Evolutionary conservation across 2,797 vertebrate genomes (phyloP), one percentile per base, ranked within the genome.

Genomic region (Gadopsis bispinosus): DNA sequence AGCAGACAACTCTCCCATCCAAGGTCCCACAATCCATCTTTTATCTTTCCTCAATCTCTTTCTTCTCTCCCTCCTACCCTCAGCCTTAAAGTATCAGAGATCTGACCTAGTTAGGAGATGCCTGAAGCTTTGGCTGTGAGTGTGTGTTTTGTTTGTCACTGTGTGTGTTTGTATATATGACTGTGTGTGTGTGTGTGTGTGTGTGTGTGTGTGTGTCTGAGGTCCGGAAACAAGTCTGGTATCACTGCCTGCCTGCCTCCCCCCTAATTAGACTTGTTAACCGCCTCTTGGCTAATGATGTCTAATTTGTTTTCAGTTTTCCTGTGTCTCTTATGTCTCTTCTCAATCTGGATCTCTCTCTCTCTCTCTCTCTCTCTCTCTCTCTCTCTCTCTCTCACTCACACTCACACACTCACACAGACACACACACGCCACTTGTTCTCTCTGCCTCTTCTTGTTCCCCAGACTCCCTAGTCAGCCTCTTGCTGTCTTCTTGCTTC

Each of bases 261-360:
- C 80, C 78, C 67, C 87, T 93, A 92, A 92, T 94, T 93, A 93
- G 89, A 88, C 91, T 89, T 87, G 87, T 89, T 91, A 92, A 80
- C 83, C 61, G 76, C 83, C 89, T 92, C 84, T 90, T 73, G 69
- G 89, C 88, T 93, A 93, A 94, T 93, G 90, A 90, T 87, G 91
- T 91, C 89, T 92, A 91, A 94, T 94, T 92, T 93, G 81, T 86
- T 87, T 90, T 74, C 85, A 91, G 80, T 91, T 91, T 92, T 90
- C 79, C 83, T 72, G 77, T 76, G 80, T 91, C 87, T 92, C 89
- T 86, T 79, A 69, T 84, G 85, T 83, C 64, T 87, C 73, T 65
- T 85, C 84, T 88, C 88, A 87, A 77, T 89, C 83, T 82, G 61
- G 56, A 81, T 78, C 70, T 80, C 72, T 85, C 72, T 67, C 69